phyloP scores from a whole-genome alignment of 2,113 vertebrate genomes.

The Grammomys surdaster region DNA sequence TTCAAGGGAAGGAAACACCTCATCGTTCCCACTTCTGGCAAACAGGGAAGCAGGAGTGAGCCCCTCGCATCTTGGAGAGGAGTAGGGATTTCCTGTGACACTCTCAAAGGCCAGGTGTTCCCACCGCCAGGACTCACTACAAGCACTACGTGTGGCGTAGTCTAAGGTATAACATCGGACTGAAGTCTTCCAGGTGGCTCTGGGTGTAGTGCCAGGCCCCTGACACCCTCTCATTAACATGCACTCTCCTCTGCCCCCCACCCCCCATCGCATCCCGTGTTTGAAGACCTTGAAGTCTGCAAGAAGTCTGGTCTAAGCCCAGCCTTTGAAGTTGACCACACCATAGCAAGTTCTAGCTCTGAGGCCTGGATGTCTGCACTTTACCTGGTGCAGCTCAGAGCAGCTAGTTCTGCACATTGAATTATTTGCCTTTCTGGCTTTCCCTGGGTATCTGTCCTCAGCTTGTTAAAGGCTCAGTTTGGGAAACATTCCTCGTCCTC shows the following conservation, averaged over 20 bases:
- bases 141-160: too few species aligned
- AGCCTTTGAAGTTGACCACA: not conserved
- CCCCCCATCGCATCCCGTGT: not conserved
- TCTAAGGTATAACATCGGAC: not conserved
- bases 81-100: not conserved
- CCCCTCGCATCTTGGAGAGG: not conserved
- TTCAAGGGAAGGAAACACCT: not conserved
- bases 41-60: not conserved
- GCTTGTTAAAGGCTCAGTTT: not conserved
- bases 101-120: too few species aligned
- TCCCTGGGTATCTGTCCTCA: not conserved
- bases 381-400: not conserved
- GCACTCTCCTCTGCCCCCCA: not conserved
- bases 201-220: not conserved
- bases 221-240: not conserved
- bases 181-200: not conserved
- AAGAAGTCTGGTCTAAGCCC: not conserved
- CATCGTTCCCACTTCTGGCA: not conserved
- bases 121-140: too few species aligned
- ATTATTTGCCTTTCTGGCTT: not conserved
- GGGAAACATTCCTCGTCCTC: not conserved
- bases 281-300: not conserved
- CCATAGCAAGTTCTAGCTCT: not conserved
- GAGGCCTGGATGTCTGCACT: not conserved
- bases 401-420: not conserved